Conservation (phyloP, 2,797 vertebrate species). For the Peromyscus nudipes region DNA sequence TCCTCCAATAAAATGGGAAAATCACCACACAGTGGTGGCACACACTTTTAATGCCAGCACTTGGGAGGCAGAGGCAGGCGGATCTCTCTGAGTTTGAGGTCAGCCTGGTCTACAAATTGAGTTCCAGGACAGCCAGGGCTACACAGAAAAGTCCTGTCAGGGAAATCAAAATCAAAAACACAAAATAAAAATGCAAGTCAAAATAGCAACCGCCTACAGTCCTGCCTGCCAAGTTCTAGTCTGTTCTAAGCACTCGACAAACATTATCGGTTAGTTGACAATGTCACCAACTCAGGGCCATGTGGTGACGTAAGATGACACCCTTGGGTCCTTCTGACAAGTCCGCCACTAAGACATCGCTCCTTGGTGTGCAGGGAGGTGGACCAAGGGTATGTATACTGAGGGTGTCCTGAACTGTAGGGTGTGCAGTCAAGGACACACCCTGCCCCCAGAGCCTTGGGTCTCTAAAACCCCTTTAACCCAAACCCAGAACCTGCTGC, state of each 20-base stretch:
- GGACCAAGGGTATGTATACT: not conserved
- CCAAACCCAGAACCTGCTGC: not conserved
- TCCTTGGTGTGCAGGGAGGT: not conserved
- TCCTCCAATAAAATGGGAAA: not conserved
- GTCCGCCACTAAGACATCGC: accelerated
- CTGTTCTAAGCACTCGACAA: not conserved
- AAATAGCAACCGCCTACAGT: accelerated
- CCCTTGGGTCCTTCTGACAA: not conserved
- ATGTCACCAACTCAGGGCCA: not conserved
- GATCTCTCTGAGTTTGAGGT: not conserved
- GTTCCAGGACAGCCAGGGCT: not conserved
- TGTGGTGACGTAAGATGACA: not conserved
- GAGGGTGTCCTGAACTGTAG: not conserved
- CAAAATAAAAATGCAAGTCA: not conserved
- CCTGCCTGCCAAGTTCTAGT: accelerated
- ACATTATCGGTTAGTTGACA: no score
- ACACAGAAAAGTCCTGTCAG: not conserved
- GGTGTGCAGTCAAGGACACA: not conserved
- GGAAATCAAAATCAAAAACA: not conserved
- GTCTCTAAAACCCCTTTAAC: not conserved
- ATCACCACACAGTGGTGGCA: not conserved
- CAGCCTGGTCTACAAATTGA: not conserved
- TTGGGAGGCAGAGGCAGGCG: not conserved
- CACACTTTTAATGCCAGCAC: not conserved
- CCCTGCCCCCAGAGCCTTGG: not conserved